These are phyloP conservation scores for Chelidonichthys spinosus DNA, from an alignment of 2,797 vertebrate genomes.

Conservation along the genomic window DNA sequence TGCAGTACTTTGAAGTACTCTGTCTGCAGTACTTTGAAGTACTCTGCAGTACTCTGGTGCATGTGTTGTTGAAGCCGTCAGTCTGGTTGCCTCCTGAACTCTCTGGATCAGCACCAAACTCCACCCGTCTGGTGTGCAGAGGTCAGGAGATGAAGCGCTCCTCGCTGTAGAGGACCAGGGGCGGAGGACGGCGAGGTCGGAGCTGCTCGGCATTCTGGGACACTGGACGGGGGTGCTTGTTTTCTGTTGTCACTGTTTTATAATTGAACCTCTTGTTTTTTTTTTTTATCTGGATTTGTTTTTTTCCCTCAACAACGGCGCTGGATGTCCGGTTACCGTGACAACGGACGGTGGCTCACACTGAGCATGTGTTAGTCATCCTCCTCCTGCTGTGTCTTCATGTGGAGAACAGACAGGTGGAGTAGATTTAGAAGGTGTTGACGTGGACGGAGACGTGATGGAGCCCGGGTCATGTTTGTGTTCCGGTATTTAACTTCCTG, in stretches of 20 bases:
- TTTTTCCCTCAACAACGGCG: neutral
- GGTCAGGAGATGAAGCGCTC: slow-evolving; percentile 16
- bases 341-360: neutral
- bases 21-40: no score
- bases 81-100: slow-evolving; percentile 25
- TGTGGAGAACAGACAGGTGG: neutral
- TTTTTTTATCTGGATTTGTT: neutral
- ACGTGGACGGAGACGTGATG: no score
- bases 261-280: neutral
- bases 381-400: neutral
- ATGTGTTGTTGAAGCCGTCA: neutral
- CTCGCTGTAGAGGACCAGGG: neutral
- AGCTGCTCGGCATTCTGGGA: slow-evolving; percentile 30
- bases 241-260: neutral
- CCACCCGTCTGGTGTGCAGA: slow-evolving; percentile 19
- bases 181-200: neutral
- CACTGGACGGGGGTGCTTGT: neutral
- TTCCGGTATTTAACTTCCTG: no score
- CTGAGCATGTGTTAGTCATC: slow-evolving; percentile 23
- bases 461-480: no score
- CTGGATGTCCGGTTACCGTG: neutral
- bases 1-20: no score
- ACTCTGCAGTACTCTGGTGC: no score
- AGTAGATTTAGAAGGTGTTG: no score
- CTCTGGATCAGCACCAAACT: neutral